Conservation (phyloP, 2,888 invertebrate species). For the Hydropsyche betteni region DNA sequence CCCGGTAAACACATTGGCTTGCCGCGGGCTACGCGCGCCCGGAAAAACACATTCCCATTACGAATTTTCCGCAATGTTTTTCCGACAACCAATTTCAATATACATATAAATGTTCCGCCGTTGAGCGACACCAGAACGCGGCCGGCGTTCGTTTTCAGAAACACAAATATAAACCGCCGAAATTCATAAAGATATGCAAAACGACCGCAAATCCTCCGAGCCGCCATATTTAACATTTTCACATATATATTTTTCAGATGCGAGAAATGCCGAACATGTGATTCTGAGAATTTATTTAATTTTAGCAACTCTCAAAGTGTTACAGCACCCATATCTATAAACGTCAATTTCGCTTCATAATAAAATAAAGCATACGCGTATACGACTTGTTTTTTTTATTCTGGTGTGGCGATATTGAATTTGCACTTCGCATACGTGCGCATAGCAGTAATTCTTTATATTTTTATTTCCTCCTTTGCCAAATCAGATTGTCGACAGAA, state of each 20-base stretch:
- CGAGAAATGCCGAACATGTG: too few relatives aligned
- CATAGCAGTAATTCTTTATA: slow-evolving; percentile 10
- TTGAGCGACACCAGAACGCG: too few relatives aligned
- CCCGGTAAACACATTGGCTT: slow-evolving; percentile 50
- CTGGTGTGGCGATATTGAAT: too few relatives aligned
- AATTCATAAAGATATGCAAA: neutral
- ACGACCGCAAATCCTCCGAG: neutral
- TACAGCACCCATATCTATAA: too few relatives aligned
- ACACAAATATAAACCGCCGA: neutral
- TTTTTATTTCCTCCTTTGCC: slow-evolving; percentile 43
- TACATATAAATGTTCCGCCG: neutral
- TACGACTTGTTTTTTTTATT: neutral
- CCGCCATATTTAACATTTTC: neutral
- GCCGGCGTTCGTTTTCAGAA: too few relatives aligned
- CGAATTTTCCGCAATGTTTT: slow-evolving; percentile 38
- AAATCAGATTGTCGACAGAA: slow-evolving; percentile 51
- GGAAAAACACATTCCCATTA: slow-evolving; percentile 40
- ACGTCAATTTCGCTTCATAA: too few relatives aligned
- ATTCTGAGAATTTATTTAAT: too few relatives aligned
- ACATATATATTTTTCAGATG: neutral
- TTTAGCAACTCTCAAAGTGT: too few relatives aligned
- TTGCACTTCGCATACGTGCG: too few relatives aligned
- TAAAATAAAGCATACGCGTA: slow-evolving; percentile 13
- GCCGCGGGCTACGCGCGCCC: slow-evolving; percentile 43
- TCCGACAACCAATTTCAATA: slow-evolving; percentile 48